Evolutionary conservation across 2,797 vertebrate species (phyloP).

Genomic region (Scolopax bukidnonensis): DNA sequence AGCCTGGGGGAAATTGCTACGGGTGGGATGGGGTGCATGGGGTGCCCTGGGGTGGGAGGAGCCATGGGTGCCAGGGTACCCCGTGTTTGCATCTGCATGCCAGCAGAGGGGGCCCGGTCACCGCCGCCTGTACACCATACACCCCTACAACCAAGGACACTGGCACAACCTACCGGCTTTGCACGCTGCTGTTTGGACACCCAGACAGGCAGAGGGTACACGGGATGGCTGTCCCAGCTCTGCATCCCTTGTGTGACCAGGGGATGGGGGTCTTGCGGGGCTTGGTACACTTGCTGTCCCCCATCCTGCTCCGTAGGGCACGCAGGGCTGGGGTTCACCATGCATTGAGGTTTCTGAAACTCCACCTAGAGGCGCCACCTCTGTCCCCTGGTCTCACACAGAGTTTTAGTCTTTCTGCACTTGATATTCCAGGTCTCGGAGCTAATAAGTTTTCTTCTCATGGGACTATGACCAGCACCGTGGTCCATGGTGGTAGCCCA

Average conservation of each 20-base stretch:
- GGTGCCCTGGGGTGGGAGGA: too few species aligned
- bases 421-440: fast-evolving
- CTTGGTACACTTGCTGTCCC: neutral
- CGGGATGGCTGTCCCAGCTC: fast-evolving
- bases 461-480: neutral
- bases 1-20: fast-evolving
- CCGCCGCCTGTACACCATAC: neutral
- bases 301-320: neutral
- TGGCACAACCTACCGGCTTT: fast-evolving
- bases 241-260: neutral
- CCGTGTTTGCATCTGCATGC: neutral
- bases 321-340: fast-evolving
- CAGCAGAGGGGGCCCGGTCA: neutral
- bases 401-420: neutral
- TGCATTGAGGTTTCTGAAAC: neutral
- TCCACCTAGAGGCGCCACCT: neutral
- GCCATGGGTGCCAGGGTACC: fast-evolving
- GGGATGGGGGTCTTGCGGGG: neutral
- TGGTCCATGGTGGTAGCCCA: neutral
- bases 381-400: fast-evolving
- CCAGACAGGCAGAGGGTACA: fast-evolving
- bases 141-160: fast-evolving
- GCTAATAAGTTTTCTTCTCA: neutral
- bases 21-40: too few species aligned
- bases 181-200: fast-evolving